Conservation (phyloP, 1,140 invertebrate genomes). For the Drosophila kikkawai region DNA sequence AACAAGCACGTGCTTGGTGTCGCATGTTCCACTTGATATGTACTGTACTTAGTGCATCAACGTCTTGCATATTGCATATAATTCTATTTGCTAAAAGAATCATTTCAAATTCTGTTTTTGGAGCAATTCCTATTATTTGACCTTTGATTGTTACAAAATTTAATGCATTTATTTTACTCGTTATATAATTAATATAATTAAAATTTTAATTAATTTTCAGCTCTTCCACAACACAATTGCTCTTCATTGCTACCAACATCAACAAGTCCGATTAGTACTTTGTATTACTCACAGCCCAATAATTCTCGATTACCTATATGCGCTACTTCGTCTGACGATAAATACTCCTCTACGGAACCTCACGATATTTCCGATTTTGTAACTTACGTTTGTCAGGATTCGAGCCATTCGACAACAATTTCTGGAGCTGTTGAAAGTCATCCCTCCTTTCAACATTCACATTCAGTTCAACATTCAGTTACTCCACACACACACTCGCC, state of each 20-base stretch:
- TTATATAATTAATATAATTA: background rate
- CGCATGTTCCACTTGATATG: too few species aligned
- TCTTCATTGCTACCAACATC: conserved; percentile 80
- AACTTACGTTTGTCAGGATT: conserved; percentile 97
- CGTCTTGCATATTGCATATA: too few species aligned
- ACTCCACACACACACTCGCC: background rate
- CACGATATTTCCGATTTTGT: conserved; percentile 98
- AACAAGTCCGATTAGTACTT: conserved; percentile 84
- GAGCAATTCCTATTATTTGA: background rate
- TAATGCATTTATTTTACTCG: background rate
- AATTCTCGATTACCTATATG: conserved; percentile 73
- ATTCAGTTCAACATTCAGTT: conserved; percentile 41
- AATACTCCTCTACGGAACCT: conserved; percentile 49
- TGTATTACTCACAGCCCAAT: conserved; percentile 86
- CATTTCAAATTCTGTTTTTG: background rate
- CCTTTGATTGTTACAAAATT: background rate
- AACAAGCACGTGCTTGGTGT: too few species aligned
- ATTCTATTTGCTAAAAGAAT: background rate
- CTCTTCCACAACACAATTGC: conserved; percentile 69
- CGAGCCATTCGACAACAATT: conserved; percentile 73
- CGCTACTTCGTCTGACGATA: conserved; percentile 53
- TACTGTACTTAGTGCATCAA: too few species aligned
- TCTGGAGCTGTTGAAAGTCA: conserved; percentile 37
- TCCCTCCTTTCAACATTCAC: conserved; percentile 56
- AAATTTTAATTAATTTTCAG: conserved; percentile 30